These are phyloP conservation scores for Nipponia nippon DNA, from an alignment of 2,113 vertebrate genomes.

Conservation along the genomic window DNA sequence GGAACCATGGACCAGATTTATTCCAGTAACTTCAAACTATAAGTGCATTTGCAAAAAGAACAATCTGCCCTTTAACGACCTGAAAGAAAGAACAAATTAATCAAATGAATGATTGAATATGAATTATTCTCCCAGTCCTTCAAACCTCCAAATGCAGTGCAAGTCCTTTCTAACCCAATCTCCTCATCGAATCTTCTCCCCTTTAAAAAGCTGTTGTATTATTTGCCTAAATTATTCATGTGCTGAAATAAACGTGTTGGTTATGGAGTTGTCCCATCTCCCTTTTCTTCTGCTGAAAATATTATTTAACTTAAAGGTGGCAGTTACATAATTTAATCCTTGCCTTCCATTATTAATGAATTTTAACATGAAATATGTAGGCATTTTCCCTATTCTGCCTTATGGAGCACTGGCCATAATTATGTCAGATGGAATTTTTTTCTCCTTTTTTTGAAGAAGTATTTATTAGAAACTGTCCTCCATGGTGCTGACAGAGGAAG, in stretches of 20 bases:
- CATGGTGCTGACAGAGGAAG: slow-evolving; percentile 26
- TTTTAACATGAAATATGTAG: slow-evolving; percentile 80
- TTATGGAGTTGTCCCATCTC: slow-evolving; percentile 36
- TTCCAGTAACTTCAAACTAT: slow-evolving; percentile 23
- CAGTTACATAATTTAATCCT: slow-evolving; percentile 78
- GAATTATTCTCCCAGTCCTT: slow-evolving; percentile 26
- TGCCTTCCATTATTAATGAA: slow-evolving; percentile 79
- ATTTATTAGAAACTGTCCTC: slow-evolving; percentile 48
- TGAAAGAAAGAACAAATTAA: slow-evolving; percentile 47
- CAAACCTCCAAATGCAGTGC: background rate
- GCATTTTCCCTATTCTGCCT: slow-evolving; percentile 46
- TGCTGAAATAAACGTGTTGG: slow-evolving; percentile 57
- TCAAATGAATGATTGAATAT: slow-evolving; percentile 19
- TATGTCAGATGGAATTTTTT: slow-evolving; percentile 55
- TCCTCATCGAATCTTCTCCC: background rate
- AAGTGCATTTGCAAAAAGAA: background rate
- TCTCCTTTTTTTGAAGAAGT: slow-evolving; percentile 2
- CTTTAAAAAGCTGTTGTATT: slow-evolving; percentile 62
- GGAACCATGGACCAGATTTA: background rate
- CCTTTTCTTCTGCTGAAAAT: slow-evolving; percentile 67
- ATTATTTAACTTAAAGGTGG: slow-evolving; percentile 78
- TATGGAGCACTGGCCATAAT: slow-evolving; percentile 51
- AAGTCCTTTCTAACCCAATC: slow-evolving; percentile 2
- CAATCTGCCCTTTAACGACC: background rate
- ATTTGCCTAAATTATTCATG: slow-evolving; percentile 73